Evolutionary conservation across 2,797 vertebrate species (phyloP).

Genomic region (Fistularia commersonii): DNA sequence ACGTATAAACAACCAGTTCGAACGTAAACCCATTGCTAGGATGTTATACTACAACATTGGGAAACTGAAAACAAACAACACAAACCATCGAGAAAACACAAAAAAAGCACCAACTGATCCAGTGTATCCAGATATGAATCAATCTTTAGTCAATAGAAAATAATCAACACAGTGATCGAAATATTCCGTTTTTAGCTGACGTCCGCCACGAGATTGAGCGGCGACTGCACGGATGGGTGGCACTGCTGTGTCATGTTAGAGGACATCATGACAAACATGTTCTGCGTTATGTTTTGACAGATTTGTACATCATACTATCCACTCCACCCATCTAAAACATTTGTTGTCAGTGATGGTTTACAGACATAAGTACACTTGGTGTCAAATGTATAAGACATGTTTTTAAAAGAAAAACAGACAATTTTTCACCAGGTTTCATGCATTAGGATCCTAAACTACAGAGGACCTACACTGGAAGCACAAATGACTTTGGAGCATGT

Average conservation of each 20-base stretch:
- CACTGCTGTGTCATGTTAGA: constrained; percentile 5
- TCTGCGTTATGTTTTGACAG: constrained; percentile 10
- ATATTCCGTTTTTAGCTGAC: constrained; percentile 32
- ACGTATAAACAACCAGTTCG: constrained; percentile 20
- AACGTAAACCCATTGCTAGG: constrained; percentile 19
- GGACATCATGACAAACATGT: constrained; percentile 19
- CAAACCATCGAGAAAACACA: constrained; percentile 25
- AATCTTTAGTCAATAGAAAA: constrained; percentile 44
- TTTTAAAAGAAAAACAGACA: constrained; percentile 6
- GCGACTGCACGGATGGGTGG: constrained; percentile 35
- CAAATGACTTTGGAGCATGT: constrained; percentile 61
- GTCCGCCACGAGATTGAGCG: constrained; percentile 34
- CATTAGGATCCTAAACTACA: constrained; percentile 61
- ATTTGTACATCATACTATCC: constrained; percentile 11
- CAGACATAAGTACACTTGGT: constrained; percentile 77
- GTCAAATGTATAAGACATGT: constrained; percentile 39
- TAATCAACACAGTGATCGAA: constrained; percentile 63
- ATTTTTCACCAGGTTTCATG: constrained; percentile 62
- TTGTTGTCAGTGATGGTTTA: constrained; percentile 49
- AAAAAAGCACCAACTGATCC: constrained; percentile 45
- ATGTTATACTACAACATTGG: constrained; percentile 12
- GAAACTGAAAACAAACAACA: constrained; percentile 22
- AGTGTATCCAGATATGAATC: constrained; percentile 46
- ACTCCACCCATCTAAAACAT: constrained; percentile 26
- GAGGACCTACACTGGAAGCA: constrained; percentile 67